Evolutionary conservation across 2,113 vertebrate genomes (phyloP), one percentile per base, ranked within the genome.

Genomic region (Chroicocephalus ridibundus): DNA sequence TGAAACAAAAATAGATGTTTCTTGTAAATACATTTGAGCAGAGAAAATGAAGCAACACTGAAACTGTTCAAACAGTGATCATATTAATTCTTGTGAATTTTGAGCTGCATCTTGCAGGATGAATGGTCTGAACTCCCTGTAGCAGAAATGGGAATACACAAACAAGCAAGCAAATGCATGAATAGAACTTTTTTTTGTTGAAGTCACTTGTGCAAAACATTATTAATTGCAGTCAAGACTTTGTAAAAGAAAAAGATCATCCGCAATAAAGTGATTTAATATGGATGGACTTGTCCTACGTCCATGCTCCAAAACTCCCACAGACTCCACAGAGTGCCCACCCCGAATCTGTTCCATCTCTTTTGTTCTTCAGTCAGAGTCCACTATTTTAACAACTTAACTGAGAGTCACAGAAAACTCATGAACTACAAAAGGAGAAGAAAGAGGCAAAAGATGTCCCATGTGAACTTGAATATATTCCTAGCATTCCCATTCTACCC

Each of bases 1-100:
- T 86, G 71, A 82, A 85, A 74, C 58, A 86, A 93, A 97, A 96
- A 96, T 91, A 95, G 72, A 82, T 76, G 29, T 68, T 93, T 91
- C 86, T 69, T 74, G 42, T 80, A 91, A 85, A 82, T 69, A 94
- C 38, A 47, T 82, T 46, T 86, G 38, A 94, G 58, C 47, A 60
- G 32, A 66, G 29, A 60, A 97, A 93, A 90, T 61, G 60, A 82
- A 95, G 51, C 42, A 87, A 66, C 51, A 38, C 49, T 52, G 77
- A 93, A 91, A 60, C 40, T 77, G 46, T 82, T 92, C 66, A 91
- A 91, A 85, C 0, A 78, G 21, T 32, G 49, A 64, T 36, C 72
- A 19, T 26, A 82, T 5, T 80, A 32, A 49, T 94, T 46, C 62
- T 36, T 64, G n/a, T 77, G 81, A 90, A 42, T 77, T 93, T 93